Base-by-base conservation (phyloP, 2,797 vertebrate species). In the Sebastes wilsoni region DNA sequence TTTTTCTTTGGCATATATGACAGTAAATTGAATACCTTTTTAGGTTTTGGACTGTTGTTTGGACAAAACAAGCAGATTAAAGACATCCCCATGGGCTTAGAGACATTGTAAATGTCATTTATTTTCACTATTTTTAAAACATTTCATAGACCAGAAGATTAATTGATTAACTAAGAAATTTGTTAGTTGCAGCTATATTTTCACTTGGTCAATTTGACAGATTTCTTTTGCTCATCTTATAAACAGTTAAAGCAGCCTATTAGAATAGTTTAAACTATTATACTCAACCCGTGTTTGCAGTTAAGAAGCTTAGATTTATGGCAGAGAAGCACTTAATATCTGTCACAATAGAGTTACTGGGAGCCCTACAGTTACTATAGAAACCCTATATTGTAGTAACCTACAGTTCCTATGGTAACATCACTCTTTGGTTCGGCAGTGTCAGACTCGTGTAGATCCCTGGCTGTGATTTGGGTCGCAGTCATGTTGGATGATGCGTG, bases 401-500 rank as follows among this genome's bases (percentile, higher is more conserved):
- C 0, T 25, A 2, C 13, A 3, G 4, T 77, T n/a, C 28, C 77
- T 61, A 42, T 71, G 72, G 58, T 55, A 75, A 76, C 54, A 10
- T 66, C 59, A 71, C 25, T 66, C 64, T 73, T 65, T 65, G 14
- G 38, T n/a, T 71, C 11, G 34, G 6, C 60, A 23, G 55, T 55
- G 49, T 75, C 49, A 34, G 42, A 13, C 58, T n/a, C 38, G 0
- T 61, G 42, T 23, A 11, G 42, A 6, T 38, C 52, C n/a, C 49
- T 3, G 1, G 6, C 70, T 28, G 59, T 46, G 49, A 36, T 78
- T 22, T 5, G 22, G 74, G 67, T 87, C 85, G 78, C 72, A n/a
- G 52, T 74, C 25, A 14, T 65, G 77, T 76, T 38, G 14, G 38
- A 49, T 38, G 62, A 46, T 22, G 2, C 9, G 3, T 60, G 30